phyloP scores from a whole-genome alignment of 92 coral and sea anemone species.

The Phenganax stokvisi region DNA sequence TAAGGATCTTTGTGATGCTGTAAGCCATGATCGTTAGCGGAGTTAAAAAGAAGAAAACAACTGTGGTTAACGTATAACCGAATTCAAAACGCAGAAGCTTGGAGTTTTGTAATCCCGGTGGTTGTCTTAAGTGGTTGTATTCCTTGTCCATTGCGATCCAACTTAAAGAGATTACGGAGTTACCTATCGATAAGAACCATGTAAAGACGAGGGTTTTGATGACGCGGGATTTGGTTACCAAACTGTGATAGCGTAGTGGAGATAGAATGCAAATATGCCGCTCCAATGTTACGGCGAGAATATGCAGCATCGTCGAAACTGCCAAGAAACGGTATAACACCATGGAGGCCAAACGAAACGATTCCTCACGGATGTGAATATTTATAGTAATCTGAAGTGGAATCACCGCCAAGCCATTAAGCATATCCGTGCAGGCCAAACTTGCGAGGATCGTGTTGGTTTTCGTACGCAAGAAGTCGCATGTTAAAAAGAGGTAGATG shows the following conservation, averaged over 20 bases:
- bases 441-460: conserved; percentile 33
- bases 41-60: conserved; percentile 9
- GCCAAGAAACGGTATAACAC: conserved; percentile 21
- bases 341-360: conserved; percentile 23
- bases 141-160: conserved; percentile 10
- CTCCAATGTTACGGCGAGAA: conserved; percentile 26
- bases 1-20: conserved; percentile 21
- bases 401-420: conserved; percentile 7
- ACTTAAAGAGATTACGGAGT: conserved; percentile 23
- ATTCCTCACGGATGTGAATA: not conserved
- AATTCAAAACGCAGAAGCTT: conserved; percentile 14
- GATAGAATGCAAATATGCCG: conserved; percentile 25
- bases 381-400: conserved; percentile 26
- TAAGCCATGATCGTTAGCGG: conserved; percentile 31
- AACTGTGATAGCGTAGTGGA: conserved; percentile 31
- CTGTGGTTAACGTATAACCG: not conserved
- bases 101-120: conserved; percentile 15
- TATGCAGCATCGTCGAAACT: conserved; percentile 27
- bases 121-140: conserved; percentile 17
- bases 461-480: conserved; percentile 16
- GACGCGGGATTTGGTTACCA: conserved; percentile 24
- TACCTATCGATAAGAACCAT: conserved; percentile 6
- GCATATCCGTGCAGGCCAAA: conserved; percentile 24
- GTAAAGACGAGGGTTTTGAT: not conserved
- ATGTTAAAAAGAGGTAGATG: not conserved